These are phyloP conservation scores for Siniperca chuatsi DNA, from an alignment of 2,113 vertebrate species.

Conservation along the genomic window DNA sequence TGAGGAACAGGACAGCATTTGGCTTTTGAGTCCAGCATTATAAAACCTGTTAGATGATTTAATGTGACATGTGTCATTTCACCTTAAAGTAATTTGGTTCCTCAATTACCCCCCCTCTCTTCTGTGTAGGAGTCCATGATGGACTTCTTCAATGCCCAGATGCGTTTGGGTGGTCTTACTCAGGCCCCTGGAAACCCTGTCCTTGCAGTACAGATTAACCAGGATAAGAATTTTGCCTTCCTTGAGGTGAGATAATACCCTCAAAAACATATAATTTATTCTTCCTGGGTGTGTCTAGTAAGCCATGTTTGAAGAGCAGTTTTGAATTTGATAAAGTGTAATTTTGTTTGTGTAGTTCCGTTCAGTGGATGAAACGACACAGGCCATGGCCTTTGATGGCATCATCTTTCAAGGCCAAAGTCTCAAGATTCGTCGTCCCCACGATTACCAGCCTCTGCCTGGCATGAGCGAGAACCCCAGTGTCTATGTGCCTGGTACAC, in stretches of 20 bases:
- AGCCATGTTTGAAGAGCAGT: neutral
- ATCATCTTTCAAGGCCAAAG: conserved; percentile 97
- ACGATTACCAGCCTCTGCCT: conserved; percentile 93
- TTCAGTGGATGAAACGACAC: conserved; percentile 94
- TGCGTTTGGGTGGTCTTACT: conserved; percentile 92
- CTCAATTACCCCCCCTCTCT: neutral
- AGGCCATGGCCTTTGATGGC: conserved; percentile 95
- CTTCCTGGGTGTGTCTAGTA: neutral
- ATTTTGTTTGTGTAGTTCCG: conserved; percentile 86
- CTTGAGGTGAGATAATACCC: conserved; percentile 85
- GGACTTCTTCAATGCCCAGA: conserved; percentile 96
- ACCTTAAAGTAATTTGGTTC: neutral
- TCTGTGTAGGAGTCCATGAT: conserved; percentile 92
- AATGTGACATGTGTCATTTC: neutral
- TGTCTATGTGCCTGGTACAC: conserved; percentile 93
- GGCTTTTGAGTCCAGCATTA: neutral
- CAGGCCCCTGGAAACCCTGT: conserved; percentile 96
- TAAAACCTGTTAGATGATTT: neutral
- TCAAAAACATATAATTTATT: neutral
- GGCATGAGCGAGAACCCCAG: conserved; percentile 96
- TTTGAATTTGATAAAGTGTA: neutral
- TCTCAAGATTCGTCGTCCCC: conserved; percentile 93
- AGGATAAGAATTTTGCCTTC: conserved; percentile 96
- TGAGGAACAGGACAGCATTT: conserved; percentile 58
- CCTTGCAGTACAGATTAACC: conserved; percentile 95